Conservation (phyloP, 2,113 vertebrate species). For the Leptobrachium ailaonicum region DNA sequence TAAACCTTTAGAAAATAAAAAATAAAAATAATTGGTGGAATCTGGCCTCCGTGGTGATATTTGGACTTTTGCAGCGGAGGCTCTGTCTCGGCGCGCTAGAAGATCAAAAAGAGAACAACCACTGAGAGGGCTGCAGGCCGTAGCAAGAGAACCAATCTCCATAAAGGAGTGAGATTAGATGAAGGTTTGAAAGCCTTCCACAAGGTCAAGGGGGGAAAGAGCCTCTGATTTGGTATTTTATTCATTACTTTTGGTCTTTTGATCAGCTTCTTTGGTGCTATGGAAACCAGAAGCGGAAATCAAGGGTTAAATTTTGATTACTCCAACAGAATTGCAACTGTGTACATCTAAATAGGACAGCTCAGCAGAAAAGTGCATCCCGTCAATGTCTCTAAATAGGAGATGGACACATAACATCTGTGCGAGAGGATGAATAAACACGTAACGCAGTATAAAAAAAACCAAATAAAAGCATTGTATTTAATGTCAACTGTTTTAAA, state of each 20-base stretch:
- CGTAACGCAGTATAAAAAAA: no score
- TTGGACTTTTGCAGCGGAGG: constrained; percentile 31
- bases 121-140: constrained; percentile 46
- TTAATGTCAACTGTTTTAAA: no score
- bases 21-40: not conserved
- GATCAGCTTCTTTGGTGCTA: constrained; percentile 44
- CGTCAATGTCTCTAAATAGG: no score
- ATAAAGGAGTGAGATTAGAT: constrained; percentile 48
- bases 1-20: not conserved
- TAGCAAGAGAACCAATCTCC: constrained; percentile 43
- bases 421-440: no score
- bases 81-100: constrained; percentile 35
- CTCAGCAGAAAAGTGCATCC: not conserved
- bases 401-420: no score
- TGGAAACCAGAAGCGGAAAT: constrained; percentile 19
- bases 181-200: constrained; percentile 48
- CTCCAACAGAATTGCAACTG: constrained; percentile 19
- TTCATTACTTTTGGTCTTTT: constrained; percentile 47
- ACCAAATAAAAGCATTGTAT: no score
- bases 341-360: constrained; percentile 28
- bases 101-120: constrained; percentile 49
- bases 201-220: constrained; percentile 45
- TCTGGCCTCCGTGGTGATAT: constrained; percentile 22
- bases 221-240: constrained; percentile 48
- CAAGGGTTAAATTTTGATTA: constrained; percentile 45